Conservation (phyloP, 2,113 vertebrate genomes). For the Eira barbara region DNA sequence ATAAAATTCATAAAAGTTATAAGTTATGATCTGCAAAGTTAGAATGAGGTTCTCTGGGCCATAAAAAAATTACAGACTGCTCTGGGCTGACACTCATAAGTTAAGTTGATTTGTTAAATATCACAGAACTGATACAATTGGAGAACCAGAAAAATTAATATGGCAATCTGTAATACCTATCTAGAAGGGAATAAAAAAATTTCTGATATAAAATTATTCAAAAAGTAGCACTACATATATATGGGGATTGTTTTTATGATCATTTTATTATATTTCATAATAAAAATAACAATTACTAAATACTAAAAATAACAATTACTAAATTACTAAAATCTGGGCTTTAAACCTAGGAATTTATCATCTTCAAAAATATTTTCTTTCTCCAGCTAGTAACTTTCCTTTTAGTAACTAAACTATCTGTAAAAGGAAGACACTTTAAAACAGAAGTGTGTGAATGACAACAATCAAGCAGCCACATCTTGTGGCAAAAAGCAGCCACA, state of each 20-base stretch:
- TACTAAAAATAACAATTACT: conserved; percentile 37
- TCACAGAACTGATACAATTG: conserved; percentile 38
- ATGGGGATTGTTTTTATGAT: neutral
- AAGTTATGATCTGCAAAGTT: neutral
- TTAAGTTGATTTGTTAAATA: conserved; percentile 36
- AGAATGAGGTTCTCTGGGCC: neutral
- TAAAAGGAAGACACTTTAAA: neutral
- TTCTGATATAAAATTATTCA: conserved; percentile 13
- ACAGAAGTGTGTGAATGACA: neutral
- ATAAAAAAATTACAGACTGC: conserved; percentile 9
- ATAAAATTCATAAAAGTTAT: conserved; percentile 20
- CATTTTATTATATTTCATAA: neutral
- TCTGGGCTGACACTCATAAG: neutral
- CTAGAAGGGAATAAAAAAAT: conserved; percentile 11
- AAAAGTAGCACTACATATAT: neutral
- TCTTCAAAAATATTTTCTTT: conserved; percentile 42
- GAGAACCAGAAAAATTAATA: conserved; percentile 28
- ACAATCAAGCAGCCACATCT: neutral
- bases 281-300: conserved; percentile 44
- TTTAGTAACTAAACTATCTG: neutral
- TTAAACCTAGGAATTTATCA: conserved; percentile 24
- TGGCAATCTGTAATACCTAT: neutral
- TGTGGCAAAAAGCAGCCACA: neutral
- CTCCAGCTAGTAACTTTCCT: neutral
- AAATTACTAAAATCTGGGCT: conserved; percentile 34